Percentiles rank a stretch among this genome's conserved stretches.
Evolutionary conservation across 2,113 vertebrate genomes (phyloP).

Genomic region (Peucedramus taeniatus): DNA sequence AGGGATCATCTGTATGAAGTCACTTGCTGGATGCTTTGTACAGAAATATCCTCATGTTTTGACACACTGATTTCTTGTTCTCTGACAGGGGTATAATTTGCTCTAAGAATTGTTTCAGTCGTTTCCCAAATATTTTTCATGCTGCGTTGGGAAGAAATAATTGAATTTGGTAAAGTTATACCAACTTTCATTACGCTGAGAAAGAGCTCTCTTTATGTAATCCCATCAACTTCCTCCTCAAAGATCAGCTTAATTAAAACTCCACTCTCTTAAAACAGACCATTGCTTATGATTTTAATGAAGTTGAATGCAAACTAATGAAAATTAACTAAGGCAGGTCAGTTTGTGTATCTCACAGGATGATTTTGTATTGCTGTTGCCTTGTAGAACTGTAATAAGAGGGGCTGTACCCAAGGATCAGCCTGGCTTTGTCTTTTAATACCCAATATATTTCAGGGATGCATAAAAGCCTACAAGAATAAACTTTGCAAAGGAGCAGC

Average conservation of each 20-base stretch:
- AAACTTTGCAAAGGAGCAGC: background rate
- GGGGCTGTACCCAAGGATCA: slow-evolving; percentile 25
- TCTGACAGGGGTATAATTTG: slow-evolving; percentile 73
- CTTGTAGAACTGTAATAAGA: background rate
- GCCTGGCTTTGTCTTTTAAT: background rate
- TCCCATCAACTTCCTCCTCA: slow-evolving; percentile 25
- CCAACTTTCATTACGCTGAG: background rate
- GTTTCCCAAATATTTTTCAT: slow-evolving; percentile 57
- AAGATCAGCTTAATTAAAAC: slow-evolving; percentile 62
- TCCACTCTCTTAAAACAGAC: slow-evolving; percentile 10
- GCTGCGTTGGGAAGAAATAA: slow-evolving; percentile 29
- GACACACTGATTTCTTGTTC: slow-evolving; percentile 71
- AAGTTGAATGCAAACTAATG: background rate
- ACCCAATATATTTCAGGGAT: background rate
- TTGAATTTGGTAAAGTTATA: slow-evolving; percentile 50
- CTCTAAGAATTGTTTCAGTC: slow-evolving; percentile 70
- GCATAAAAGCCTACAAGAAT: background rate
- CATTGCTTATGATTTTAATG: background rate
- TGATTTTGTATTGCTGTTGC: background rate
- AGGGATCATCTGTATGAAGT: slow-evolving; percentile 29
- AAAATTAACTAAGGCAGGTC: background rate
- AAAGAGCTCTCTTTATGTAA: background rate
- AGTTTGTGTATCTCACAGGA: background rate
- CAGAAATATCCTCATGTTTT: slow-evolving; percentile 66
- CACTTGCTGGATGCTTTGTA: slow-evolving; percentile 33